phyloP scores from a whole-genome alignment of 2,797 vertebrate genomes.

The Clarias pachynema region DNA sequence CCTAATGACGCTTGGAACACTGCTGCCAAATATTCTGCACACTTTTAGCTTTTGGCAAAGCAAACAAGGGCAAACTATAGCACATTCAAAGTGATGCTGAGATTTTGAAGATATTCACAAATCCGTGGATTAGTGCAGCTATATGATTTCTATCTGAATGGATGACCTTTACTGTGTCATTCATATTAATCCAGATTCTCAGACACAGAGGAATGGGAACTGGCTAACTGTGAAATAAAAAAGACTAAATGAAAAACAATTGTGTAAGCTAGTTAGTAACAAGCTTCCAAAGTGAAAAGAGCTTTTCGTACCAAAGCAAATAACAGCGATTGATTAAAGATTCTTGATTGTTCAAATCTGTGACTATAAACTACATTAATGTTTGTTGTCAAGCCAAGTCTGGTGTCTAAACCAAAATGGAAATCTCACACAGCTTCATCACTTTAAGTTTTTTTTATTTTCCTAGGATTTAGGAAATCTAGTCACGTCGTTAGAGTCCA shows the following conservation, averaged over 20 bases:
- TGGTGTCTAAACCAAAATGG: conserved; percentile 18
- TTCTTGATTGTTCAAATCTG: background rate
- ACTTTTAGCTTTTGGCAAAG: conserved; percentile 7
- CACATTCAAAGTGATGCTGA: background rate
- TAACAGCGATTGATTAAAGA: conserved; percentile 12
- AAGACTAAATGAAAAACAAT: background rate
- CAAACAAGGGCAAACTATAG: background rate
- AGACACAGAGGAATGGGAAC: background rate
- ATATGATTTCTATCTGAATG: background rate
- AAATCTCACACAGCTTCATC: background rate
- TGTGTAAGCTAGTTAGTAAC: background rate
- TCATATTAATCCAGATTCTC: background rate
- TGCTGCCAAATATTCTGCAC: conserved; percentile 9
- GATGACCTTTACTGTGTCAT: background rate
- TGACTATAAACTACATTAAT: conserved; percentile 2
- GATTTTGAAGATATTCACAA: conserved; percentile 3
- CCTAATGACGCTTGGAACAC: background rate
- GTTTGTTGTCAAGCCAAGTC: conserved; percentile 13
- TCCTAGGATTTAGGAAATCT: background rate
- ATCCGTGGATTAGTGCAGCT: background rate
- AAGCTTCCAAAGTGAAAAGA: background rate
- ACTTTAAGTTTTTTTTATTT: background rate
- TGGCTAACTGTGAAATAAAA: background rate
- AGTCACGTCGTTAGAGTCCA: background rate
- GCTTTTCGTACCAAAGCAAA: background rate